phyloP scores from a whole-genome alignment of 2,113 vertebrate species.

The Pao palembangensis region DNA sequence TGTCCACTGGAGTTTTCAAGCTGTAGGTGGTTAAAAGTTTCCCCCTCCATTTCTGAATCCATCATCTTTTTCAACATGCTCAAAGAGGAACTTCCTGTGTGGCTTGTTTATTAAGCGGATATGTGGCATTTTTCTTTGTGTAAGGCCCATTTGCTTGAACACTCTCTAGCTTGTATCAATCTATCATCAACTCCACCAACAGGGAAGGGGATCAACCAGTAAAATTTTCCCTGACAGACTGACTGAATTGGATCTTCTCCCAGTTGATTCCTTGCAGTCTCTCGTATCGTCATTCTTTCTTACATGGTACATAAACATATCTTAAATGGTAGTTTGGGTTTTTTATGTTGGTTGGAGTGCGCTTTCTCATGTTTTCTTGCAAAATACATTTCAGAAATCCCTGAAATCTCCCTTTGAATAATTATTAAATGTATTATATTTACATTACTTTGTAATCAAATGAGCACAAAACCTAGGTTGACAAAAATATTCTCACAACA shows the following conservation, averaged over 20 bases:
- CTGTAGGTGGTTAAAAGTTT: constrained; percentile 83
- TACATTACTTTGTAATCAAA: constrained; percentile 19
- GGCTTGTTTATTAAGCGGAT: not conserved
- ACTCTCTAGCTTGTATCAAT: too few species aligned
- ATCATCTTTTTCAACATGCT: constrained; percentile 63
- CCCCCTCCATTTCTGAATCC: constrained; percentile 44
- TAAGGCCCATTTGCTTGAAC: constrained; percentile 54
- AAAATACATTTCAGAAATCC: not conserved
- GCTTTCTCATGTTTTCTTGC: not conserved
- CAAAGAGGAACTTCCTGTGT: constrained; percentile 10
- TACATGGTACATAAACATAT: constrained; percentile 44
- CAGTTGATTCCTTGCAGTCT: constrained; percentile 57
- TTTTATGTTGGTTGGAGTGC: too few species aligned
- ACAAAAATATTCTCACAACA: not conserved
- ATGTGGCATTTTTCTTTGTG: too few species aligned
- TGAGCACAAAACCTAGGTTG: constrained; percentile 18
- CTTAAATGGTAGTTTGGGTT: not conserved
- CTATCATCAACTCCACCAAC: too few species aligned
- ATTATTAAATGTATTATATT: too few species aligned
- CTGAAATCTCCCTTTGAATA: constrained; percentile 1
- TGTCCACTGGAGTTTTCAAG: constrained; percentile 98
- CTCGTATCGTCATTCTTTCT: constrained; percentile 59
- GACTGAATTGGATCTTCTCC: constrained; percentile 52
- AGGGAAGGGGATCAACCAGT: too few species aligned
- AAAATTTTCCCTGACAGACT: constrained; percentile 52